Conservation (phyloP, 2,888 invertebrate species). For the Lasius fuliginosus region DNA sequence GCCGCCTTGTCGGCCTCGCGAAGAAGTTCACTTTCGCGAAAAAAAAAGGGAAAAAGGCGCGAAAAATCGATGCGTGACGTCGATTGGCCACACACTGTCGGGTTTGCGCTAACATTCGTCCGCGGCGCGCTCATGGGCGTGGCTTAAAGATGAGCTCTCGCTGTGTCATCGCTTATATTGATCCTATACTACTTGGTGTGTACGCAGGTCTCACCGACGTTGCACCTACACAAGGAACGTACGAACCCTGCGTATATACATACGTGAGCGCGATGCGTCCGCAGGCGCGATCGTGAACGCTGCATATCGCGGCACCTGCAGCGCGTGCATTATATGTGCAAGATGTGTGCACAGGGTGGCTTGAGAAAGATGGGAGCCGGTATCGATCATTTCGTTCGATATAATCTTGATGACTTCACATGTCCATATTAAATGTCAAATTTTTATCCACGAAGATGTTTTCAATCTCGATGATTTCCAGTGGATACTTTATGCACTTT, state of each 20-base stretch:
- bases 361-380: not conserved
- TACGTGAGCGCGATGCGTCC: constrained; percentile 10
- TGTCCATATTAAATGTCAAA: not conserved
- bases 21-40: constrained; percentile 84
- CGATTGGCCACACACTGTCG: constrained; percentile 78
- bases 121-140: constrained; percentile 77
- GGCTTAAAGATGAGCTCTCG: constrained; percentile 86
- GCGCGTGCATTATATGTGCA: constrained; percentile 24
- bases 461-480: not conserved
- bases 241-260: constrained; percentile 19
- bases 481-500: not conserved
- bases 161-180: constrained; percentile 86
- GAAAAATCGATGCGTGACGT: constrained; percentile 83
- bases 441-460: not conserved
- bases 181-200: constrained; percentile 78
- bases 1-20: constrained; percentile 69
- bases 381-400: not conserved
- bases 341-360: not conserved
- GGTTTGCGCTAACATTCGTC: constrained; percentile 78
- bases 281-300: constrained; percentile 30
- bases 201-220: constrained; percentile 62
- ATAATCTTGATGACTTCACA: not conserved
- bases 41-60: constrained; percentile 74
- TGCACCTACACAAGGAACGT: constrained; percentile 54
- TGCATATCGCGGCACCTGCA: constrained; percentile 48